Conservation (phyloP, 2,113 vertebrate species). For the Hippoglossus stenolepis region DNA sequence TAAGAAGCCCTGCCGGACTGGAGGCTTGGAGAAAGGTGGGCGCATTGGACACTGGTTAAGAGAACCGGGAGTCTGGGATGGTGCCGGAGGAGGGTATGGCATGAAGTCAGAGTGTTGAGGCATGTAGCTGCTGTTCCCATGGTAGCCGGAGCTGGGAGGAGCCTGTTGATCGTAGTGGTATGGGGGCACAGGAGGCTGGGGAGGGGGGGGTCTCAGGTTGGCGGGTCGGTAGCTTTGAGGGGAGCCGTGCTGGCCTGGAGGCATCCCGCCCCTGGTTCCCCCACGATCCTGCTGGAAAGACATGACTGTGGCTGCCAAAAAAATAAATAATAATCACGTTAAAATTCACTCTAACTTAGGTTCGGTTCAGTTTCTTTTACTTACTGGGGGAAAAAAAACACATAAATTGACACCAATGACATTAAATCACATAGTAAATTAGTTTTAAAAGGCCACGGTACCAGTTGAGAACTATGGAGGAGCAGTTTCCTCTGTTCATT, state of each 20-base stretch:
- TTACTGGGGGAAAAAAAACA: too few relatives aligned
- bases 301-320: conserved; percentile 80
- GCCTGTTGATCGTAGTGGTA: conserved; percentile 90
- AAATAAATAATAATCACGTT: not conserved
- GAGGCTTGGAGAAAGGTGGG: conserved; percentile 87
- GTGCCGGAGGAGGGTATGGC: conserved; percentile 88
- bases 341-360: too few relatives aligned
- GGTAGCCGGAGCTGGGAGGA: conserved; percentile 82
- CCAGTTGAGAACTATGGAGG: too few relatives aligned
- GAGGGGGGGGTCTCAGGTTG: conserved; percentile 85
- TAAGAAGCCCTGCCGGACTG: conserved; percentile 87
- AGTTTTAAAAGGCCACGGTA: too few relatives aligned
- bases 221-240: conserved; percentile 86
- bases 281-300: conserved; percentile 91
- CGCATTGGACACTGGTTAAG: conserved; percentile 86
- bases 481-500: too few relatives aligned
- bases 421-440: too few relatives aligned
- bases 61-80: conserved; percentile 82
- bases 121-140: conserved; percentile 85
- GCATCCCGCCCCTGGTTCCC: conserved; percentile 85
- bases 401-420: too few relatives aligned
- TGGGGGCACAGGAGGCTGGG: conserved; percentile 84
- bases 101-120: conserved; percentile 90
- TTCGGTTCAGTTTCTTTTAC: too few relatives aligned
- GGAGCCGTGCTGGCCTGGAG: conserved; percentile 83